phyloP scores from a whole-genome alignment of 2,888 invertebrate genomes.

The Amblyjoppa proteus region DNA sequence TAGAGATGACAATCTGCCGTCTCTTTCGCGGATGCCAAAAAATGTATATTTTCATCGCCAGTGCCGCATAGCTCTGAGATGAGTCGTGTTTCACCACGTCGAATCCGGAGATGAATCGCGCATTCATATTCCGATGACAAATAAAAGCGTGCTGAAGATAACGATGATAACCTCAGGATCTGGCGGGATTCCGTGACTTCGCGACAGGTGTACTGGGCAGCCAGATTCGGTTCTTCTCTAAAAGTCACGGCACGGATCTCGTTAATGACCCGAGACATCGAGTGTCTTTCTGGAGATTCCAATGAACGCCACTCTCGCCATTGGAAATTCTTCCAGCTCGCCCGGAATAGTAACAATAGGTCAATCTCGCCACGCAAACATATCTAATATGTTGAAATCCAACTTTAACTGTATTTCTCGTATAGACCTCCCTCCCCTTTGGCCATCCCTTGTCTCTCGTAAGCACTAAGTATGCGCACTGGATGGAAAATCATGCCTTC shows the following conservation, averaged over 20 bases:
- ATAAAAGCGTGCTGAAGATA: neutral
- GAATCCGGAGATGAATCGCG: neutral
- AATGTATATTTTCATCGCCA: conserved; percentile 19
- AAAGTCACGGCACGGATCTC: neutral
- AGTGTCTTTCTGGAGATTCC: neutral
- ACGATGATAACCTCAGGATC: too few relatives aligned
- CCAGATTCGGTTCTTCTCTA: too few relatives aligned
- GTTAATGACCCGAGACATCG: neutral
- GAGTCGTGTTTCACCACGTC: conserved; percentile 6
- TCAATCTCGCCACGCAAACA: neutral
- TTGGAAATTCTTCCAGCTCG: neutral
- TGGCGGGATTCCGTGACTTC: too few relatives aligned
- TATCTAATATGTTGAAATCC: conserved; percentile 15
- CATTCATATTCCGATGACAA: neutral
- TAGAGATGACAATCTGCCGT: conserved; percentile 21
- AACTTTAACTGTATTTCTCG: neutral
- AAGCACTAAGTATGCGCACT: neutral
- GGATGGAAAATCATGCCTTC: conserved; percentile 31
- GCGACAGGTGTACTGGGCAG: too few relatives aligned
- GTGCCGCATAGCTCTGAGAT: neutral
- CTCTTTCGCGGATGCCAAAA: conserved; percentile 28
- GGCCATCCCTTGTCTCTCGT: conserved; percentile 35
- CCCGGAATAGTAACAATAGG: neutral
- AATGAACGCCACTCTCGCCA: neutral
- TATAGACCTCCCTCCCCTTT: neutral